Evolutionary conservation across 2,113 vertebrate species (phyloP), one percentile per base, ranked within the genome.

Genomic region (Morone saxatilis): DNA sequence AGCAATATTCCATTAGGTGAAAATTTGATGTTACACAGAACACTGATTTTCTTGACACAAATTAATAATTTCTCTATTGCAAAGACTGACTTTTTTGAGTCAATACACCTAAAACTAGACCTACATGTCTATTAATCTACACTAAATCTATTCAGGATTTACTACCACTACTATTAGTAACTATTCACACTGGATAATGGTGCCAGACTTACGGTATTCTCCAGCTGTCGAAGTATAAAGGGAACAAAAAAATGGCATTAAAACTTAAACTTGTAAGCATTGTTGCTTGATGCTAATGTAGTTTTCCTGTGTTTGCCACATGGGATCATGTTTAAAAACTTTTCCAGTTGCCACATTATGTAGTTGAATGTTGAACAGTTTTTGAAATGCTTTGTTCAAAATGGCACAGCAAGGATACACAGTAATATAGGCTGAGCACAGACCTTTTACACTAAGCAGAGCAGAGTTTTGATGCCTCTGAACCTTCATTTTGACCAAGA

Each of bases 161-260:
- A 66, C 70, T 78, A 71, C 31, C 2, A 60, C 43, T 67, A 60
- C 45, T 60, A 56, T 12, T 62, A 41, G 7, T 19, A 20, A 36
- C 68, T 71, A 36, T 31, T 77, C n/a, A 65, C n/a, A 79, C 1
- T 51, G 40, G 20, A 50, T 22, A 65, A 83, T 43, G 31, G 43
- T 61, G 54, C 10, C 48, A 81, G 74, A 93, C 85, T 89, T 91
- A 90, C 89, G 81, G 86, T 89, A 84, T 86, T 90, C 88, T 92
- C 86, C 91, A 93, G 81, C 84, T 91, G 81, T 45, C 86, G 56
- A 71, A 10, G 36, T 75, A 68, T 51, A 43, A 73, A 84, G 59
- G 20, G 48, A 65, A 81, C 50, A 83, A 85, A 81, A 17, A 80
- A 66, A 81, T 66, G 6, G 16, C 19, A 83, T 76, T 50, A 53